These are phyloP conservation scores for Sapajus apella DNA, from an alignment of 2,113 vertebrate species.

Conservation along the genomic window DNA sequence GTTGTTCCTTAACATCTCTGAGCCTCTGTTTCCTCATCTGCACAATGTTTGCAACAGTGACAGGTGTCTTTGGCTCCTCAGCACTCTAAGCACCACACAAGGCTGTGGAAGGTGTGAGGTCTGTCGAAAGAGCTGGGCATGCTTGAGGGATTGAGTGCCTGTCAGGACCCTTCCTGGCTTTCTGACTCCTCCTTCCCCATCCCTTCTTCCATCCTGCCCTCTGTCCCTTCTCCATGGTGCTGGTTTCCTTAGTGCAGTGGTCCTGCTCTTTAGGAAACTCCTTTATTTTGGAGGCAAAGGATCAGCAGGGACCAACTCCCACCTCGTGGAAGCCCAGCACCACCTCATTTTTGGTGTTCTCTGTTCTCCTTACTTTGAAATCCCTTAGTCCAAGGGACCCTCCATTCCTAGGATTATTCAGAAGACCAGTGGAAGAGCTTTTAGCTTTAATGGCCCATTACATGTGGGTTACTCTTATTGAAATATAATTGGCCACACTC, in stretches of 20 bases:
- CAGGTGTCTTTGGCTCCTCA: not conserved
- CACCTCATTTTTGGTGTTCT: not conserved
- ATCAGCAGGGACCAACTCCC: too few species aligned
- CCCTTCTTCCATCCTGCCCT: not conserved
- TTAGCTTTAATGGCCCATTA: not conserved
- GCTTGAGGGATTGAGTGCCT: not conserved
- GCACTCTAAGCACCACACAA: not conserved
- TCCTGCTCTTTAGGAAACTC: not conserved
- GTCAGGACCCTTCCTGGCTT: rapidly evolving
- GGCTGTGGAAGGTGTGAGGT: not conserved
- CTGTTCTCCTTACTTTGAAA: not conserved
- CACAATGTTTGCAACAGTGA: too few species aligned
- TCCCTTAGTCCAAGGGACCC: not conserved
- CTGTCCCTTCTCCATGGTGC: not conserved
- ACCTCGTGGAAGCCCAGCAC: rapidly evolving
- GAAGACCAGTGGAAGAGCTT: not conserved
- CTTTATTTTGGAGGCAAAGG: not conserved
- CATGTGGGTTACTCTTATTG: not conserved
- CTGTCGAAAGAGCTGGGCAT: not conserved
- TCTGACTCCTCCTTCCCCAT: not conserved
- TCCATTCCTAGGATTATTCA: not conserved
- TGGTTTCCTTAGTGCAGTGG: not conserved
- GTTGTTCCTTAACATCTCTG: not conserved
- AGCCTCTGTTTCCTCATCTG: not conserved
- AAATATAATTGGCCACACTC: not conserved